These are phyloP conservation scores for Nothocercus nigrocapillus DNA, from an alignment of 2,113 vertebrate species.

Conservation along the genomic window DNA sequence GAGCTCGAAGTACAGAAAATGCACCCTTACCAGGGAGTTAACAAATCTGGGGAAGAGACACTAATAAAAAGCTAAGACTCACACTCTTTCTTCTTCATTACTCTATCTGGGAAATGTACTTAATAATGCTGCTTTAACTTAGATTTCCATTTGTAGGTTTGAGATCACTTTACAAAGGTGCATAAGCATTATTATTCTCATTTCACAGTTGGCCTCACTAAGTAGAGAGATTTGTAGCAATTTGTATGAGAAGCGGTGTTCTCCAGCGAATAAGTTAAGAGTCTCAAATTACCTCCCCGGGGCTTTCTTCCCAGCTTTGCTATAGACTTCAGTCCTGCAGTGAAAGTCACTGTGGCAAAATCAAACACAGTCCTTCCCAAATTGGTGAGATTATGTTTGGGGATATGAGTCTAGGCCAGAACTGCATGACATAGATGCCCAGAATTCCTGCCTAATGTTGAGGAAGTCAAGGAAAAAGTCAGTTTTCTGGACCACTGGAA, in stretches of 20 bases:
- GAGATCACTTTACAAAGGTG: slow-evolving; percentile 59
- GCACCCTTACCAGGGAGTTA: neutral
- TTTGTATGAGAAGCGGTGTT: slow-evolving; percentile 43
- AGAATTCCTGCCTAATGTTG: neutral
- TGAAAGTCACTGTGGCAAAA: neutral
- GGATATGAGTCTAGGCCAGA: neutral
- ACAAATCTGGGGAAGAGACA: neutral
- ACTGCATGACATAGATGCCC: neutral
- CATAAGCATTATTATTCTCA: slow-evolving; percentile 52
- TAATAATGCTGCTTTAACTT: slow-evolving; percentile 46
- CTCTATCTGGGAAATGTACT: slow-evolving; percentile 3
- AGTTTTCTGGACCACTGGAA: neutral
- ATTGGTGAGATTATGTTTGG: neutral
- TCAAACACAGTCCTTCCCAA: neutral
- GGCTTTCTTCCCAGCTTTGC: neutral
- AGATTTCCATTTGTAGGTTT: slow-evolving; percentile 48
- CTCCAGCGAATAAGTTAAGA: slow-evolving; percentile 26
- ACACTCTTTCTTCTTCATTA: neutral
- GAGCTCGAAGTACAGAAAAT: neutral
- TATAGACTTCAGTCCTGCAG: neutral
- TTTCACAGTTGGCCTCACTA: slow-evolving; percentile 63
- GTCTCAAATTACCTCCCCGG: slow-evolving; percentile 28
- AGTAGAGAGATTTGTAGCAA: slow-evolving; percentile 45
- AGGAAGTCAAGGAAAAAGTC: neutral
- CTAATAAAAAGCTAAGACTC: neutral